Evolutionary conservation across 2,888 invertebrate genomes (phyloP).

Genomic region (Zygaena filipendulae): DNA sequence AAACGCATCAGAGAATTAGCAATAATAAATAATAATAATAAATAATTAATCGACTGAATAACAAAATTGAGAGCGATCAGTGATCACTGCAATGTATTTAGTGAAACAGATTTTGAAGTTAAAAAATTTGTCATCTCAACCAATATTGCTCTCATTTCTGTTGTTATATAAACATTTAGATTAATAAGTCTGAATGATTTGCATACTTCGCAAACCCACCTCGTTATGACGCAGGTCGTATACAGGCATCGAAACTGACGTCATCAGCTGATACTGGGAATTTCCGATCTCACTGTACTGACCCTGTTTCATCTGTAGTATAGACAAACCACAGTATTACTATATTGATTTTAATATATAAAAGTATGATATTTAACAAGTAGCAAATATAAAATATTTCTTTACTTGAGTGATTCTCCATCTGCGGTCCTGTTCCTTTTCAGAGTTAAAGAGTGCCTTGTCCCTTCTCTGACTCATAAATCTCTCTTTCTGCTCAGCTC

Average conservation of each 20-base stretch:
- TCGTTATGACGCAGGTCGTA: slow-evolving; percentile 88
- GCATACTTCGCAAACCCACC: too few species aligned
- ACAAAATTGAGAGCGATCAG: too few species aligned
- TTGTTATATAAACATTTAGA: too few species aligned
- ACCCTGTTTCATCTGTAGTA: slow-evolving; percentile 67
- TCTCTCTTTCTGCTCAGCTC: slow-evolving; percentile 81
- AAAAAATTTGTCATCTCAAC: too few species aligned
- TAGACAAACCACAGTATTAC: slow-evolving; percentile 4
- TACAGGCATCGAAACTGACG: slow-evolving; percentile 93
- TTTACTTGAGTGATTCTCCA: slow-evolving; percentile 59
- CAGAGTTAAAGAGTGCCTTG: slow-evolving; percentile 69
- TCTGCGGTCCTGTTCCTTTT: slow-evolving; percentile 72
- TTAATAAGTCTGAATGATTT: too few species aligned
- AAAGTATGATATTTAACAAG: too few species aligned
- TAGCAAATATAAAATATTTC: background rate
- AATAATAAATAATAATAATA: too few species aligned
- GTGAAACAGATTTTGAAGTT: too few species aligned
- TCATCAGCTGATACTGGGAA: slow-evolving; percentile 84
- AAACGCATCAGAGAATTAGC: too few species aligned
- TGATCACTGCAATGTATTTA: too few species aligned
- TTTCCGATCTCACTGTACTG: slow-evolving; percentile 70
- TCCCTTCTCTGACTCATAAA: slow-evolving; percentile 75
- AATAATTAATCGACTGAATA: too few species aligned
- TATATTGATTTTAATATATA: background rate
- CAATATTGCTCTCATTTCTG: too few species aligned